phyloP scores from a whole-genome alignment of 1,140 invertebrate genomes.

The Pollicipes pollicipes region DNA sequence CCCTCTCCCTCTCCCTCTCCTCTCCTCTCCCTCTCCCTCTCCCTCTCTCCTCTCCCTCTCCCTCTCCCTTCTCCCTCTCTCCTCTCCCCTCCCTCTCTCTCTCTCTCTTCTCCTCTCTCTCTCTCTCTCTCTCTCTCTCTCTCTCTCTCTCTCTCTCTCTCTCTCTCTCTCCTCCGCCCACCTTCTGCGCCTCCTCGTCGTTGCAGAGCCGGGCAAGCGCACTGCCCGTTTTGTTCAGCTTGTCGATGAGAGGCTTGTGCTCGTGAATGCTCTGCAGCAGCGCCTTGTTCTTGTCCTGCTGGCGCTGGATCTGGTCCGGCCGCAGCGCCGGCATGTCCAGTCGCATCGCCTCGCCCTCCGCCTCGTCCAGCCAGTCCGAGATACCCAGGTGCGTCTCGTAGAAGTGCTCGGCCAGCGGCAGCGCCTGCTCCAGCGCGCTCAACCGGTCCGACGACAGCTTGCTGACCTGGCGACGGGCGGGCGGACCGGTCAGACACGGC shows the following conservation, averaged over 20 bases:
- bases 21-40: too few relatives aligned
- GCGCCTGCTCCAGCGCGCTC: constrained; percentile 74
- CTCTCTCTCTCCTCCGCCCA: too few relatives aligned
- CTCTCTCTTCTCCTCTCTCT: too few relatives aligned
- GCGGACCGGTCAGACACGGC: too few relatives aligned
- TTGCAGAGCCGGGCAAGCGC: constrained; percentile 67
- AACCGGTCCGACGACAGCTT: constrained; percentile 65
- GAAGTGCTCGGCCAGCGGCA: constrained; percentile 83
- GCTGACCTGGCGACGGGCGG: constrained; percentile 33
- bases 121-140: too few relatives aligned
- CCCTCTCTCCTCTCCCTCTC: too few relatives aligned
- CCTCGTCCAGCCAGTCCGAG: constrained; percentile 74
- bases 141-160: too few relatives aligned
- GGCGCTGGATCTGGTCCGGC: constrained; percentile 76
- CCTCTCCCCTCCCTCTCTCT: too few relatives aligned
- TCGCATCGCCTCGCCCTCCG: constrained; percentile 76
- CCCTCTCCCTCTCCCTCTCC: too few relatives aligned
- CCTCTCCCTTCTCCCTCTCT: too few relatives aligned
- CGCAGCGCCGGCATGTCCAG: constrained; percentile 76
- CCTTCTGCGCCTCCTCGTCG: constrained; percentile 65
- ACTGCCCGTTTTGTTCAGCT: constrained; percentile 83
- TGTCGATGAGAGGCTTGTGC: constrained; percentile 85
- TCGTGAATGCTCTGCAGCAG: constrained; percentile 78
- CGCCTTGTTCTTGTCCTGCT: constrained; percentile 84
- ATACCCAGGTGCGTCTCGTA: constrained; percentile 79